Evolutionary conservation across 1,140 invertebrate species (phyloP).

Genomic region (Leptestheria dahalacensis): DNA sequence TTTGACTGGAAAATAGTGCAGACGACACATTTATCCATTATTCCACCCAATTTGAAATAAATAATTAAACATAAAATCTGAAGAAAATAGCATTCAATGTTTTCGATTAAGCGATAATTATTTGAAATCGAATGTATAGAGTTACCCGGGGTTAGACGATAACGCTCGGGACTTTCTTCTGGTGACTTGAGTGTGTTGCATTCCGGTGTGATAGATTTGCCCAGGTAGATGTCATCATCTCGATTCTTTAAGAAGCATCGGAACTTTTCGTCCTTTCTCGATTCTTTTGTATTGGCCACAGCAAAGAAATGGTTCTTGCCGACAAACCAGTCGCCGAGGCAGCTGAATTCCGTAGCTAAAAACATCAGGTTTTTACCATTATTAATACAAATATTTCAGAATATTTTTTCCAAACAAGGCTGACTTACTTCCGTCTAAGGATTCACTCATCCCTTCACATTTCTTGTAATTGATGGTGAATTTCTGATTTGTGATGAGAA

Average conservation of each 20-base stretch:
- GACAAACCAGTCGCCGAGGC: conserved; percentile 87
- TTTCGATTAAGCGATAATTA: no score
- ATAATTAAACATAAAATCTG: no score
- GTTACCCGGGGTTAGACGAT: conserved; percentile 69
- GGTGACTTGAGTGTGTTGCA: conserved; percentile 82
- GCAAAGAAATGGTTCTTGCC: conserved; percentile 91
- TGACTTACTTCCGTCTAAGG: conserved; percentile 61
- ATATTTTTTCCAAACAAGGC: conserved; percentile 8
- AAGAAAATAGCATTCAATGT: conserved; percentile 12
- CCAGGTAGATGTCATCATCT: conserved; percentile 79
- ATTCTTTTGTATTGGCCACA: conserved; percentile 86
- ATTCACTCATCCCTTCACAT: conserved; percentile 67
- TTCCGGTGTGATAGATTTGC: conserved; percentile 79
- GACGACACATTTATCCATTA: not conserved
- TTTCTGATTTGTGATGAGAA: conserved; percentile 91
- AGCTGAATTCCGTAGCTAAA: conserved; percentile 75
- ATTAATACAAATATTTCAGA: conserved; percentile 17
- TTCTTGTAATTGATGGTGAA: conserved; percentile 87
- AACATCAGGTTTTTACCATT: conserved; percentile 18
- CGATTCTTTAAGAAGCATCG: conserved; percentile 84
- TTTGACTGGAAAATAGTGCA: conserved; percentile 40
- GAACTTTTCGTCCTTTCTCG: conserved; percentile 82
- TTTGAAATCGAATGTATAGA: no score
- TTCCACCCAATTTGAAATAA: not conserved
- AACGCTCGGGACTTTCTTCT: conserved; percentile 79